Evolutionary conservation across 2,797 vertebrate genomes (phyloP), one percentile per base, ranked within the genome.

Genomic region (Cyprinodon diabolis): DNA sequence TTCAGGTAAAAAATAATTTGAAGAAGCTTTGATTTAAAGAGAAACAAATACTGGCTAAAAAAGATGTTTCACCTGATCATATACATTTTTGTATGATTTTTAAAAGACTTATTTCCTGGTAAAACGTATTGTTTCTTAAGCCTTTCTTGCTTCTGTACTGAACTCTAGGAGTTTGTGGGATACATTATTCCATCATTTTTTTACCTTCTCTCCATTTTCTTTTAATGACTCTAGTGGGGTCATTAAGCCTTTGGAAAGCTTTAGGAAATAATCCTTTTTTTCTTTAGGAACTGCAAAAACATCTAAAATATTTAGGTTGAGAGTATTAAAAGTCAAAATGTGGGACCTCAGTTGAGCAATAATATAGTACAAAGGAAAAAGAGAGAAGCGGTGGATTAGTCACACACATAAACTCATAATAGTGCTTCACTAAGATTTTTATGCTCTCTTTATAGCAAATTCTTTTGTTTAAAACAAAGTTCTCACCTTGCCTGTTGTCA

Each of bases 151-250:
- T 51, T 68, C 17, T 43, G 21, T 51, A 21, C 37, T 21, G 14
- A 4, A 23, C 67, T 71, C 58, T 30, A 71, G 57, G 72, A 68
- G 63, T 74, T 66, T 68, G 54, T 47, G 40, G 57, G 2, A 13
- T 35, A 21, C 47, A 49, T 37, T 75, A 56, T 45, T 51, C 23
- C 30, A 23, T n/a, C 56, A 63, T 66, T 5, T 19, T 66, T 66
- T 65, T 37, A 58, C 60, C n/a, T 37, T 69, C 62, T 25, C 49
- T 60, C 57, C 23, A 51, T 78, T 86, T 76, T 74, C 70, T 74
- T 71, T 63, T 80, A 60, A 84, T 78, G 67, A 78, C 75, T 77
- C 74, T 74, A 21, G 78, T 75, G 71, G 54, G 55, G 66, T 84
- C 75, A 82, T 82, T 84, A 86, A 73, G 43, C 71, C 63, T 54